These are phyloP conservation scores for Pollenia griseotomentosa DNA, from an alignment of 2,888 invertebrate genomes.

Conservation along the genomic window DNA sequence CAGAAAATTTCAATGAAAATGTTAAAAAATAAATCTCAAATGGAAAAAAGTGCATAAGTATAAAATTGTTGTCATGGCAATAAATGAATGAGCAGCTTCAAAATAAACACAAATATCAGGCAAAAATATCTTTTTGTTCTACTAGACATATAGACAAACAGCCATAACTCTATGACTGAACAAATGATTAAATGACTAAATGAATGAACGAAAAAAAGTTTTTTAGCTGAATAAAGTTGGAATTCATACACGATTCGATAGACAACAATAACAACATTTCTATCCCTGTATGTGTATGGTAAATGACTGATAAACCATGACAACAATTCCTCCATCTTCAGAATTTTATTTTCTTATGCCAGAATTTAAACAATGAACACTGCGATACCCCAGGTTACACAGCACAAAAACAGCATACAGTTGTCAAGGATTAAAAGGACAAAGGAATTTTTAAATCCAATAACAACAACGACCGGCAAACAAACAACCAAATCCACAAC, in stretches of 20 bases:
- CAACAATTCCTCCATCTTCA: conserved; percentile 56
- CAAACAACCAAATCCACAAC: conserved; percentile 49
- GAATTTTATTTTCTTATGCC: conserved; percentile 25
- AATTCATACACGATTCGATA: not conserved
- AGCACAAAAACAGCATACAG: conserved; percentile 39
- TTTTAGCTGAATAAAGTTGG: not conserved
- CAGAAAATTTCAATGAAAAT: not conserved
- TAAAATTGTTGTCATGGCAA: conserved; percentile 59
- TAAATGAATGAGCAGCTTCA: conserved; percentile 70
- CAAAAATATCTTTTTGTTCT: not conserved
- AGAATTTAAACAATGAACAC: conserved; percentile 30
- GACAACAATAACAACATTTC: conserved; percentile 22
- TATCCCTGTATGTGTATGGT: conserved; percentile 46
- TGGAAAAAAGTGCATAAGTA: conserved; percentile 7
- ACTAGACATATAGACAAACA: not conserved
- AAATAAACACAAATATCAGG: conserved; percentile 12
- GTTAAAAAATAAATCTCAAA: conserved; percentile 53
- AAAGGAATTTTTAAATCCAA: conserved; percentile 69
- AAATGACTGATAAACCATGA: conserved; percentile 72
- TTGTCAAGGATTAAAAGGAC: conserved; percentile 72
- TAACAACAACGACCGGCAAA: conserved; percentile 19
- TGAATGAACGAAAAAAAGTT: conserved; percentile 37
- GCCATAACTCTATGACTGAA: conserved; percentile 22
- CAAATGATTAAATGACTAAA: conserved; percentile 59
- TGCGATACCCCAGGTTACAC: conserved; percentile 40